A percentile compares a stretch with the other conserved stretches of the same genome.
phyloP scores from a whole-genome alignment of 2,888 invertebrate species.

The Cryptophagus acutangulus region DNA sequence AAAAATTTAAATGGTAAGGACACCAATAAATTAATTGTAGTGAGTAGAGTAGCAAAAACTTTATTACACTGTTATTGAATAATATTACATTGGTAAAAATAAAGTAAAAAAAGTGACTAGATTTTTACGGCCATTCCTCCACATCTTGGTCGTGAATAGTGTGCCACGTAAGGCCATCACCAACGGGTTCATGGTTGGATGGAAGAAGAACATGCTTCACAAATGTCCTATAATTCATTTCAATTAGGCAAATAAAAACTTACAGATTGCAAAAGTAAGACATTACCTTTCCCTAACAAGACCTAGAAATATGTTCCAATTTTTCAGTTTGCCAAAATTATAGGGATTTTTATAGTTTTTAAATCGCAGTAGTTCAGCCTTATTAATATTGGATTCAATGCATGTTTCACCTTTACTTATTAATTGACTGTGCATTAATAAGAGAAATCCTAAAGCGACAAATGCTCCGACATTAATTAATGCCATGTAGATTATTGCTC shows the following conservation, averaged over 20 bases:
- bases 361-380: constrained; percentile 62
- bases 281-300: constrained; percentile 64
- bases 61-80: no score
- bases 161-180: constrained; percentile 80
- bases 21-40: no score
- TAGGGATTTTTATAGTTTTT: constrained; percentile 79
- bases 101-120: constrained; percentile 24
- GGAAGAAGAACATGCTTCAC: constrained; percentile 76
- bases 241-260: constrained; percentile 11
- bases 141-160: constrained; percentile 57
- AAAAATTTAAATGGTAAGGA: no score
- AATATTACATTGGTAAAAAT: constrained; percentile 2
- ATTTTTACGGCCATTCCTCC: constrained; percentile 44
- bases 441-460: constrained; percentile 73
- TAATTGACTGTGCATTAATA: constrained; percentile 79
- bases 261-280: constrained; percentile 2
- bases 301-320: constrained; percentile 89
- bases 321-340: constrained; percentile 77
- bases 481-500: constrained; percentile 67
- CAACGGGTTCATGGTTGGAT: constrained; percentile 77
- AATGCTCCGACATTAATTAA: constrained; percentile 65
- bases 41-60: no score
- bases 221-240: constrained; percentile 53
- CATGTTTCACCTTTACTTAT: constrained; percentile 89
- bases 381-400: constrained; percentile 89